phyloP scores from a whole-genome alignment of 2,888 invertebrate species.

The Dascillus cervinus region DNA sequence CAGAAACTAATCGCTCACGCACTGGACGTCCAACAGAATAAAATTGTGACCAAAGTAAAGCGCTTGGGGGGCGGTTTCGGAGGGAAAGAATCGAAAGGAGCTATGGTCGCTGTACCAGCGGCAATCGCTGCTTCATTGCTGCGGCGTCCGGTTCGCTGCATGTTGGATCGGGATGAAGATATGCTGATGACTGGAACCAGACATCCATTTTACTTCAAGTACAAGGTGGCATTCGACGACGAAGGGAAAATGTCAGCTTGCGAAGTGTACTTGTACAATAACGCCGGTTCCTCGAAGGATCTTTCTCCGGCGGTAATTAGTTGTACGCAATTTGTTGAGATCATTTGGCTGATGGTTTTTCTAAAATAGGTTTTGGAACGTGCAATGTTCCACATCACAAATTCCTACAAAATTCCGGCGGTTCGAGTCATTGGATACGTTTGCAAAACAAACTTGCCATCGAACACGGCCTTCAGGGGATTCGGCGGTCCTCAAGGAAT shows the following conservation, averaged over 20 bases:
- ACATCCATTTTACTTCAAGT: slow-evolving; percentile 81
- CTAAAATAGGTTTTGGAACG: slow-evolving; percentile 81
- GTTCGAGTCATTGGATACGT: slow-evolving; percentile 61
- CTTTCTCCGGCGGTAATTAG: slow-evolving; percentile 65
- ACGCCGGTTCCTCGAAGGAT: slow-evolving; percentile 78
- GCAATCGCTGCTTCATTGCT: slow-evolving; percentile 76
- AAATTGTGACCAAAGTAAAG: slow-evolving; percentile 70
- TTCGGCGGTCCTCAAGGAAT: slow-evolving; percentile 90
- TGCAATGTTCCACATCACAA: slow-evolving; percentile 77
- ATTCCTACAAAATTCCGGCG: slow-evolving; percentile 73
- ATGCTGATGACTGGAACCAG: slow-evolving; percentile 84
- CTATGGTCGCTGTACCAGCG: slow-evolving; percentile 61
- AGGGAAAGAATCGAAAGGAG: slow-evolving; percentile 79
- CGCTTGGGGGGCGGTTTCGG: slow-evolving; percentile 94
- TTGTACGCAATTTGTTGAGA: too few relatives aligned
- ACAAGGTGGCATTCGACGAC: slow-evolving; percentile 72
- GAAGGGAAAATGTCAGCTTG: slow-evolving; percentile 69
- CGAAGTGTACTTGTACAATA: slow-evolving; percentile 66
- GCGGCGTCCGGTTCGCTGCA: slow-evolving; percentile 71
- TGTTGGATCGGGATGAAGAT: slow-evolving; percentile 91
- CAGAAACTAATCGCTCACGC: slow-evolving; percentile 63
- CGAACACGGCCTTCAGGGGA: slow-evolving; percentile 89
- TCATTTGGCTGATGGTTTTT: too few relatives aligned
- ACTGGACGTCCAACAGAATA: slow-evolving; percentile 64
- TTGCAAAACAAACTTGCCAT: slow-evolving; percentile 84